A percentile compares a stretch with the other conserved stretches of the same genome.
Conservation (phyloP, 2,113 vertebrate species). For the Pardalotus punctatus region DNA sequence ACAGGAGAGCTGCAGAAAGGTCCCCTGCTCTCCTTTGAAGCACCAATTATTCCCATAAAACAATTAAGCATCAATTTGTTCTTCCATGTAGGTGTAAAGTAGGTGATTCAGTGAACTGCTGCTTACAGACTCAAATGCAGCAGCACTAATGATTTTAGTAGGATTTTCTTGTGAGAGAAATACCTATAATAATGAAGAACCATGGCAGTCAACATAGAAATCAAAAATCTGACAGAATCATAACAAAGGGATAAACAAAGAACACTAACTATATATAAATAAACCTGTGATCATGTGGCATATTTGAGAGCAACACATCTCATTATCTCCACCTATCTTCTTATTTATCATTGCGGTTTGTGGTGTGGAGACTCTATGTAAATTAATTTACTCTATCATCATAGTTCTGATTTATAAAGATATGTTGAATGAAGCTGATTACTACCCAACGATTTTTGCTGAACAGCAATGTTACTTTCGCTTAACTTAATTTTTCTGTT, state of each 20-base stretch:
- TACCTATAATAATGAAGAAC: not conserved
- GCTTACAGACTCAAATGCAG: not conserved
- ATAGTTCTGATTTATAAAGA: constrained; percentile 44
- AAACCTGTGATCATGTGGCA: not conserved
- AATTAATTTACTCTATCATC: not conserved
- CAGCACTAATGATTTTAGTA: not conserved
- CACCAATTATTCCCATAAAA: not conserved
- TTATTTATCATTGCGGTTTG: not conserved
- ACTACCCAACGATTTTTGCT: constrained; percentile 48
- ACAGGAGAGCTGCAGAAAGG: not conserved
- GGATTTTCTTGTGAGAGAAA: not conserved
- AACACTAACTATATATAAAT: not conserved
- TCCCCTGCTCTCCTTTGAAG: not conserved
- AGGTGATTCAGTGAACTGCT: not conserved
- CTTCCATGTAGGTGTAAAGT: not conserved
- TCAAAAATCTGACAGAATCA: not conserved
- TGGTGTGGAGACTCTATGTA: not conserved
- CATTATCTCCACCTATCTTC: not conserved
- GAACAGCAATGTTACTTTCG: constrained; percentile 48
- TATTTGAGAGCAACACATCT: not conserved
- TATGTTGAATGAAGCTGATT: constrained; percentile 44
- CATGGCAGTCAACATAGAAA: not conserved
- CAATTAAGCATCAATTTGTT: not conserved
- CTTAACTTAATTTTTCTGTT: constrained; percentile 66
- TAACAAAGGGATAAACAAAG: not conserved